A percentile compares a stretch with the other conserved stretches of the same genome.
Evolutionary conservation across 2,113 vertebrate species (phyloP).

Genomic region (human (Homo sapiens)): DNA sequence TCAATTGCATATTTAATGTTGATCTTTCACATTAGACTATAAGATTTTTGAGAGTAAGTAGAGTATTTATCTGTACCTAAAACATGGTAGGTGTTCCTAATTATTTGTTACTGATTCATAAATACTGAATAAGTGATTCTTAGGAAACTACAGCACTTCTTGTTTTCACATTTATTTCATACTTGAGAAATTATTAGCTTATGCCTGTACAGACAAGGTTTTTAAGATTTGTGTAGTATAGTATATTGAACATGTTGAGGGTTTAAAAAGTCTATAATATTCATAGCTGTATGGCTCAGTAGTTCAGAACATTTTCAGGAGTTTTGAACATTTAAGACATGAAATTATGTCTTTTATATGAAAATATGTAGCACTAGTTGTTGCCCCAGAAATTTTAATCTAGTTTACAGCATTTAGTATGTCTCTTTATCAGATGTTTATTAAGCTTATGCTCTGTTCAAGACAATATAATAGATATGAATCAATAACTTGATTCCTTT

Average conservation of each 20-base stretch:
- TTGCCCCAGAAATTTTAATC: neutral
- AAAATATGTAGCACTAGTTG: neutral
- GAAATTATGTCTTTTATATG: neutral
- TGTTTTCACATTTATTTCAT: neutral
- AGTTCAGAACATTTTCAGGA: neutral
- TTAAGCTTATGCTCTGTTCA: neutral
- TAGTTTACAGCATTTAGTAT: neutral
- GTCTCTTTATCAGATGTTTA: neutral
- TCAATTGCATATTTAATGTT: neutral
- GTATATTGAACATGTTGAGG: neutral
- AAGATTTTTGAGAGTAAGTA: neutral
- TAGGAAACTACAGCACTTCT: neutral
- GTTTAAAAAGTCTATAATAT: neutral
- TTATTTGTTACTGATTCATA: neutral
- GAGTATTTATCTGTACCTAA: neutral
- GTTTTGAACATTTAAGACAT: neutral
- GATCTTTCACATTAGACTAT: neutral
- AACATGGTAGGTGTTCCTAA: neutral
- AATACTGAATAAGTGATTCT: neutral
- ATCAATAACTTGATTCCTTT: neutral
- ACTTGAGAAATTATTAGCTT: neutral
- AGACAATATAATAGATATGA: neutral
- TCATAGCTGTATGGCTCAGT: neutral
- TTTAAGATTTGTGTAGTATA: neutral
- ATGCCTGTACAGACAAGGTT: neutral